phyloP scores from a whole-genome alignment of 2,113 vertebrate species.

The Crypturellus undulatus region DNA sequence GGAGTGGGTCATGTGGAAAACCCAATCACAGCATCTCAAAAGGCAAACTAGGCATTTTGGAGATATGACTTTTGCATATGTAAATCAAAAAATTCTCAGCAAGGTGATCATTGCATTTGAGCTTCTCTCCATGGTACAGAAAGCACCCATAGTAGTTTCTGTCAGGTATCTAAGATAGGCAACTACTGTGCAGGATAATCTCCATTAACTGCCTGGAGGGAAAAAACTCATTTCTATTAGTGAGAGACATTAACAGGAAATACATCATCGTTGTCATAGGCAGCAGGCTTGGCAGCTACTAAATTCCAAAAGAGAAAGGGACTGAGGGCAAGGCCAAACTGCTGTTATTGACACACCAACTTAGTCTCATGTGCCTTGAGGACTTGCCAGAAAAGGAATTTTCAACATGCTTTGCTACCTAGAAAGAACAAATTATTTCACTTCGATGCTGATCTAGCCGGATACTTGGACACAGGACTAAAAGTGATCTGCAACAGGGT shows the following conservation, averaged over 20 bases:
- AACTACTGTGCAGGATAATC: not conserved
- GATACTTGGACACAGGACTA: not conserved
- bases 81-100: not conserved
- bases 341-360: not conserved
- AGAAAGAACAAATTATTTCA: not conserved
- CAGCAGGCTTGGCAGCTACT: not conserved
- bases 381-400: not conserved
- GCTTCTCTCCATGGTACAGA: not conserved
- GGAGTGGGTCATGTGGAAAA: not conserved
- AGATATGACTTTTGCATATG: not conserved
- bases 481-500: not conserved
- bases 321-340: not conserved
- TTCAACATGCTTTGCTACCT: not conserved
- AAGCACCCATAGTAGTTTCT: not conserved
- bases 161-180: not conserved
- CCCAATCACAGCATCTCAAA: not conserved
- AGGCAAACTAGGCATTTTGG: not conserved
- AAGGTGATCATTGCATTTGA: accelerated
- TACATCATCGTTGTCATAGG: accelerated
- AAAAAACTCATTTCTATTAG: not conserved
- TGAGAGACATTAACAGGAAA: not conserved
- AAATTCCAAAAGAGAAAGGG: not conserved
- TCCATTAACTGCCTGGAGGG: not conserved
- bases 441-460: not conserved
- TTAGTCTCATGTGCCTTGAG: not conserved